phyloP scores from a whole-genome alignment of 2,113 vertebrate species.

The Chamaetylas fuelleborni region DNA sequence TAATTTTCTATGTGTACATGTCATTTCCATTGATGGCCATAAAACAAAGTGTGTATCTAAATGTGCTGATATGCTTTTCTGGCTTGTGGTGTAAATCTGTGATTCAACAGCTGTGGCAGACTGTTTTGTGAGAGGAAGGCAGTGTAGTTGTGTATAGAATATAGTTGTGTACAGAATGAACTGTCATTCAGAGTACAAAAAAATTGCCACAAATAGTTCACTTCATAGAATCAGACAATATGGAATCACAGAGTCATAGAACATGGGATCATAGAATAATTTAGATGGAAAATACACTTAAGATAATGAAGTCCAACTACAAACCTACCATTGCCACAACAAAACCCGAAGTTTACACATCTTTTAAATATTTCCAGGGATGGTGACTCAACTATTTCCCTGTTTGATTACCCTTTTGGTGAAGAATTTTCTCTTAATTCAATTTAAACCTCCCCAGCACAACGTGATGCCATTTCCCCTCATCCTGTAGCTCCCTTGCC shows the following conservation, averaged over 20 bases:
- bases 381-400: background rate
- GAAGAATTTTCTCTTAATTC: background rate
- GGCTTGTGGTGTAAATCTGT: background rate
- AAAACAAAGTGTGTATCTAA: background rate
- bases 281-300: background rate
- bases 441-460: background rate
- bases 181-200: background rate
- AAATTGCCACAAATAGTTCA: background rate
- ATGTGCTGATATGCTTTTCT: background rate
- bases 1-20: background rate
- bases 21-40: background rate
- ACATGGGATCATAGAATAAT: background rate
- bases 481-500: background rate
- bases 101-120: background rate
- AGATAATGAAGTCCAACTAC: background rate
- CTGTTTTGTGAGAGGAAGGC: background rate
- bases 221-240: background rate
- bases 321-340: background rate
- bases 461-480: background rate
- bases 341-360: background rate
- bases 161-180: background rate
- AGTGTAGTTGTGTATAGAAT: background rate
- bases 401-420: background rate
- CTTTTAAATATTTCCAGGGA: background rate
- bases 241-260: background rate